Base-by-base conservation (phyloP, 2,797 vertebrate genomes). In the Sardinella longiceps region DNA sequence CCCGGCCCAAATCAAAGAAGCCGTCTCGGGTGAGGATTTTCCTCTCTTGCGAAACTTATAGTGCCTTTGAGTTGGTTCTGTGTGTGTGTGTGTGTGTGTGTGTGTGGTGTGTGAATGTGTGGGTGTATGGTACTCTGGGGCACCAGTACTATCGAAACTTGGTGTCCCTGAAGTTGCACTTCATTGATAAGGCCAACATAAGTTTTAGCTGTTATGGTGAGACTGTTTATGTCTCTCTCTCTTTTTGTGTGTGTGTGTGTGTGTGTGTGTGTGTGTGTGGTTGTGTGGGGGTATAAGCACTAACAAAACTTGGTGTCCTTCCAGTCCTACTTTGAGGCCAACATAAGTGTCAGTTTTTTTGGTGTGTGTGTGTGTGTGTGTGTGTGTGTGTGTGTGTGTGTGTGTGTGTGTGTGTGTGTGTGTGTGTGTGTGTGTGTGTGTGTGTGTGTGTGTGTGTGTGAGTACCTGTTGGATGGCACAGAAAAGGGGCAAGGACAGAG, bases 401-500 rank as follows among this genome's bases (percentile, higher is more conserved):
- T 6, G 12, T 66, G 37, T 48, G 25, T 81, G 80, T 81, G 23
- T 23, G 39, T 45, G 23, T 80, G 25, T 15, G 4, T 6, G 5
- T 51, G 80, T 81, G 80, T 28, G n/a, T 25, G 43, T 14, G n/a
- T 25, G n/a, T 28, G 5, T 28, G 3, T 11, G n/a, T 10, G 43
- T 11, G 60, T 33, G 37, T 77, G 43, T 66, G 45, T 66, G 45
- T 83, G 82, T 80, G 28, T 60, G 9, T n/a, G 7, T n/a, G 9
- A 83, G 85, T 92, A 98, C 97, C 96, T 98, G 93, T 96, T 96
- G 66, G 94, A 93, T 9, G 63, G 81, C 84, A 90, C 84, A 9
- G 87, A 58, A 0, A 93, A 95, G 12, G 97, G 97, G 85, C 97
- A 98, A 0, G 94, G 96, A 88, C 97, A 97, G 84, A 90, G 83